A percentile compares a stretch with the other conserved stretches of the same genome.
Evolutionary conservation across 2,888 invertebrate species (phyloP).

Genomic region (Tachina fera): DNA sequence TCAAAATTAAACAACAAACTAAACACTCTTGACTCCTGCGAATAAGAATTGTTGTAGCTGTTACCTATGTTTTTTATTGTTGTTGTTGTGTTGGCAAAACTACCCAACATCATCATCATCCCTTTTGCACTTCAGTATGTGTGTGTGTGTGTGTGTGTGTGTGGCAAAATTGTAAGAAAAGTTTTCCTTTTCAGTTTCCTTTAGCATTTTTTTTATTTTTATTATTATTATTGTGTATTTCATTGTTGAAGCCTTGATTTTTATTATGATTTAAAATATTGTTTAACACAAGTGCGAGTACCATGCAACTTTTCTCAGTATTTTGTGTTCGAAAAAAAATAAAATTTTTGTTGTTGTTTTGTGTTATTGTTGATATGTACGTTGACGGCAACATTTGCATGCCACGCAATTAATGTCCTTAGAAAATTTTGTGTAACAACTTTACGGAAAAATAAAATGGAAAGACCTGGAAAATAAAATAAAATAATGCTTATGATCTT

Average conservation of each 20-base stretch:
- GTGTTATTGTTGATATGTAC: conserved; percentile 34
- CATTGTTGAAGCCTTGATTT: conserved; percentile 65
- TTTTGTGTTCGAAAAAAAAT: conserved; percentile 12
- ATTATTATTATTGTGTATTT: conserved; percentile 24
- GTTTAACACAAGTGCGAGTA: conserved; percentile 48
- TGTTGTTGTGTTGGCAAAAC: conserved; percentile 1
- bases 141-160: conserved; percentile 16
- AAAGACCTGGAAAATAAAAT: not conserved
- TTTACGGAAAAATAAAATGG: conserved; percentile 15
- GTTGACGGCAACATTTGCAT: conserved; percentile 64
- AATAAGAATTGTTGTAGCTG: conserved; percentile 38
- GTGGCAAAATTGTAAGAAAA: conserved; percentile 58
- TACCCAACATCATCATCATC: conserved; percentile 11
- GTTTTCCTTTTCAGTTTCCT: conserved; percentile 31
- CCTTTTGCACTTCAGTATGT: conserved; percentile 1
- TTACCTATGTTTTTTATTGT: conserved; percentile 5
- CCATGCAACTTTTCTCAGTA: conserved; percentile 36
- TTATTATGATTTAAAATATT: conserved; percentile 67
- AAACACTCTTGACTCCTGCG: conserved; percentile 57
- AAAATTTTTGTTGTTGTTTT: conserved; percentile 20
- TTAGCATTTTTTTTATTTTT: not conserved
- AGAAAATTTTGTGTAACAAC: conserved; percentile 51
- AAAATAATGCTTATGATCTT: conserved; percentile 25
- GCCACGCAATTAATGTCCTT: conserved; percentile 68
- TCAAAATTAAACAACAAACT: conserved; percentile 56